phyloP scores from a whole-genome alignment of 2,888 invertebrate genomes.

The Lamproptera curius region DNA sequence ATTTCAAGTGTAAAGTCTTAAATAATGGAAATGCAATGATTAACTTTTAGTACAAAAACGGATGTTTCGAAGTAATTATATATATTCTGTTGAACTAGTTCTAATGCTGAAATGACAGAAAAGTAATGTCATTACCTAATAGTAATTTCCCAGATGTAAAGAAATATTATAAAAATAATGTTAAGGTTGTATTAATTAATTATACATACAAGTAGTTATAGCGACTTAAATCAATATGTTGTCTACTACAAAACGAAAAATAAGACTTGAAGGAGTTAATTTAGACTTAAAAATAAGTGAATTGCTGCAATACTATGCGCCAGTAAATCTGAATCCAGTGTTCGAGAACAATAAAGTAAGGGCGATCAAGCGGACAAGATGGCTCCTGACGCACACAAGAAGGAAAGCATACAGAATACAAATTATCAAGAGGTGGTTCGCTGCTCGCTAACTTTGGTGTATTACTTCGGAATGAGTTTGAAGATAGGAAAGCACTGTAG shows the following conservation, averaged over 20 bases:
- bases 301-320: constrained; percentile 36
- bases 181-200: too few relatives aligned
- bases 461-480: constrained; percentile 54
- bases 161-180: too few relatives aligned
- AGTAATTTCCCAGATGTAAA: too few relatives aligned
- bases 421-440: constrained; percentile 42
- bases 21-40: too few relatives aligned
- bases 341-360: constrained; percentile 37
- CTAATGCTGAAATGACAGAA: too few relatives aligned
- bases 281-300: constrained; percentile 40
- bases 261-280: constrained; percentile 17
- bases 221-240: constrained; percentile 4
- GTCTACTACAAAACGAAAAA: neutral
- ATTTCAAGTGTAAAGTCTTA: too few relatives aligned
- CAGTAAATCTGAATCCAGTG: constrained; percentile 39
- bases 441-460: constrained; percentile 47
- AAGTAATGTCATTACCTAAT: too few relatives aligned
- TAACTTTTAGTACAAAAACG: too few relatives aligned
- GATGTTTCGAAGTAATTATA: too few relatives aligned
- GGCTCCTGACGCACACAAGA: constrained; percentile 34
- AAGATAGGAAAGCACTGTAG: constrained; percentile 40
- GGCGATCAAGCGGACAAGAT: constrained; percentile 38
- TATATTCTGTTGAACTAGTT: too few relatives aligned
- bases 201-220: neutral
- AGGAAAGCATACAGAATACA: constrained; percentile 36